Evolutionary conservation across 2,113 vertebrate species (phyloP).

Genomic region (Nymphicus hollandicus): DNA sequence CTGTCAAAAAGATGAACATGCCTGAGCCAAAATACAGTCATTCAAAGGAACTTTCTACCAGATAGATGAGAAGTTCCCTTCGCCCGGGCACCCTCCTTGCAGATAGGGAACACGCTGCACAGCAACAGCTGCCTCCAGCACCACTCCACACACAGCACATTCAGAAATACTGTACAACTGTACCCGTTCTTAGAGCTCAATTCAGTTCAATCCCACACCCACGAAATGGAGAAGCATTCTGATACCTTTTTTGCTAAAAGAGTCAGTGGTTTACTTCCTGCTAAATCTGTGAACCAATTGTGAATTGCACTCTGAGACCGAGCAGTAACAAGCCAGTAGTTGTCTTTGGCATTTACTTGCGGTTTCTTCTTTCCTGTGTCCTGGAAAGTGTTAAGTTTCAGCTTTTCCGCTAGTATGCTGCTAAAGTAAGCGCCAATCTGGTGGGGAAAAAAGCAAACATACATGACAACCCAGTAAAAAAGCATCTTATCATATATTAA

Average conservation of each 20-base stretch:
- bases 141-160: accelerated
- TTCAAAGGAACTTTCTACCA: neutral
- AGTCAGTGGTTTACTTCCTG: conserved; percentile 78
- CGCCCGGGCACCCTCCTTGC: neutral
- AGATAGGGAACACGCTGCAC: neutral
- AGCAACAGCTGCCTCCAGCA: neutral
- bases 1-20: neutral
- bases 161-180: neutral
- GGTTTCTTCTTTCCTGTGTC: conserved; percentile 81
- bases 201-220: neutral
- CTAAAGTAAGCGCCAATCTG: conserved; percentile 81
- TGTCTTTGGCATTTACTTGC: conserved; percentile 81
- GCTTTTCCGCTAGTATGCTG: conserved; percentile 79
- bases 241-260: conserved; percentile 80
- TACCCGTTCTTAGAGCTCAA: neutral
- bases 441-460: neutral
- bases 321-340: conserved; percentile 81
- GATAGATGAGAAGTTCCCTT: neutral
- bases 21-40: neutral
- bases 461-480: neutral
- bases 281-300: conserved; percentile 79
- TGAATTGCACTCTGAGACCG: conserved; percentile 80
- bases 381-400: conserved; percentile 82
- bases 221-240: neutral
- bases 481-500: neutral